Evolutionary conservation across 2,797 vertebrate genomes (phyloP).

Genomic region (Podarcis siculus): DNA sequence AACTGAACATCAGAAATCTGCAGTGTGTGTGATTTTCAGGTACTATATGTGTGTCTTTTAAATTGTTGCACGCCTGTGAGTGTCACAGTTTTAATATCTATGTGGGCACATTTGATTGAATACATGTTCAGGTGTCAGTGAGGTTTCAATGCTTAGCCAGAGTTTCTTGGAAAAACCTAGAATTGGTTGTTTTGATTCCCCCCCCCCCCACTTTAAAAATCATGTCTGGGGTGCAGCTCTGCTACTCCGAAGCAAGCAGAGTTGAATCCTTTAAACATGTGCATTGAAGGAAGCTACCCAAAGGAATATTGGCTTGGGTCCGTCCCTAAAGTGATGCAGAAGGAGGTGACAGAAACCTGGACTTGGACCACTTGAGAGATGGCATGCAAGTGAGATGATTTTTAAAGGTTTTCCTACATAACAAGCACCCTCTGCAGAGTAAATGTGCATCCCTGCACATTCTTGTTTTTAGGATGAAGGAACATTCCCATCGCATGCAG

Average conservation of each 20-base stretch:
- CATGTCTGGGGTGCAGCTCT: neutral
- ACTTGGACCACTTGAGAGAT: neutral
- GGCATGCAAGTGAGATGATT: neutral
- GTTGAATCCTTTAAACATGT: neutral
- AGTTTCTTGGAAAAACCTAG: neutral
- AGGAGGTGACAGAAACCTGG: neutral
- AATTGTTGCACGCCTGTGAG: neutral
- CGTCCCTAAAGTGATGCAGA: no score
- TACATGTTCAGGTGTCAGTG: neutral
- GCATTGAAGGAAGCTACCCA: neutral
- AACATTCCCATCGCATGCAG: no score
- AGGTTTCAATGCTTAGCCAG: slow-evolving; percentile 15
- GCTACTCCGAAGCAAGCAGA: neutral
- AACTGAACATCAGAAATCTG: neutral
- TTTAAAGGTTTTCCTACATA: neutral
- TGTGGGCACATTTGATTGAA: neutral
- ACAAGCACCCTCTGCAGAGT: neutral
- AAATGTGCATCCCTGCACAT: neutral
- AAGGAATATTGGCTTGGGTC: neutral
- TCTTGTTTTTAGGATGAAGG: neutral
- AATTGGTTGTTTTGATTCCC: neutral
- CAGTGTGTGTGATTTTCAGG: neutral
- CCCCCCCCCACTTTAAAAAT: no score
- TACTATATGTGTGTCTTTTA: neutral
- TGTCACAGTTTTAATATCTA: neutral